phyloP scores from a whole-genome alignment of 2,113 vertebrate species.

The Pterophyllum scalare region DNA sequence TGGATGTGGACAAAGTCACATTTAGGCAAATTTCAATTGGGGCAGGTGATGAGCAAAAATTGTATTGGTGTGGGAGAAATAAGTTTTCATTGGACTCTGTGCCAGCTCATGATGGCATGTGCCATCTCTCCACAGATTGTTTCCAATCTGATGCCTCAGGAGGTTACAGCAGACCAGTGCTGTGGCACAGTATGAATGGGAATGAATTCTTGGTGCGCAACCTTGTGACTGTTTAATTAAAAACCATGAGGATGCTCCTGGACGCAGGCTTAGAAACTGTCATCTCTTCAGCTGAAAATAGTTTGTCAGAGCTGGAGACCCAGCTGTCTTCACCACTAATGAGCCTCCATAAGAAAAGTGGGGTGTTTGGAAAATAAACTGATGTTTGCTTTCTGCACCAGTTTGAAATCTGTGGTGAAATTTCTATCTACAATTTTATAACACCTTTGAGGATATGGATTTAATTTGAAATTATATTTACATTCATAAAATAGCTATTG shows the following conservation, averaged over 20 bases:
- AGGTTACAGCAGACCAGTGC: not conserved
- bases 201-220: not conserved
- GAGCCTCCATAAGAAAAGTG: not conserved
- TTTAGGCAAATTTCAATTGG: not conserved
- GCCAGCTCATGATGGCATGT: too few relatives aligned
- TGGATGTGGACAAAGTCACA: not conserved
- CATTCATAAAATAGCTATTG: not conserved
- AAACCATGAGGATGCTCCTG: not conserved
- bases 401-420: not conserved
- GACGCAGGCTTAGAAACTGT: not conserved
- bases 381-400: not conserved
- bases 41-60: not conserved
- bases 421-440: fast-evolving
- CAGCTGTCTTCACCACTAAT: not conserved
- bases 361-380: not conserved
- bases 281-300: not conserved
- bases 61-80: too few relatives aligned
- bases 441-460: not conserved
- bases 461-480: not conserved
- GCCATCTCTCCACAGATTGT: not conserved
- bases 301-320: not conserved
- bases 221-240: not conserved
- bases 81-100: not conserved
- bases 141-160: not conserved
- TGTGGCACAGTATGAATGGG: not conserved